Conservation (phyloP, 1,140 invertebrate species). For the Orchesella cincta region DNA sequence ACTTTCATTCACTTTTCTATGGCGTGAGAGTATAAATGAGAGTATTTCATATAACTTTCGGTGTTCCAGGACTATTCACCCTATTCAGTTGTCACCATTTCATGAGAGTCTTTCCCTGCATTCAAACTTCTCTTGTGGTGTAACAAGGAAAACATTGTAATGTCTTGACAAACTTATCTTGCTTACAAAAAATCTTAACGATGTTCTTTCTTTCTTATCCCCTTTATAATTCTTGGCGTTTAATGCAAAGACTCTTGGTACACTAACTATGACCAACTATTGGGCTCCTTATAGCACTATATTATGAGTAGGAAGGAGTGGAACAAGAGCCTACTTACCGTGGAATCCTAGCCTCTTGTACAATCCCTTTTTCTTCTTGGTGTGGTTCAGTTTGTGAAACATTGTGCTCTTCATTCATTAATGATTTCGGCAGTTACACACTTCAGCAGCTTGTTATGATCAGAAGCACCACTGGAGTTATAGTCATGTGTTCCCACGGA, state of each 20-base stretch:
- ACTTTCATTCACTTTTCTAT: not conserved
- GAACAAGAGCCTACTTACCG: slow-evolving; percentile 17
- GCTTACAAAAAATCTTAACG: not conserved
- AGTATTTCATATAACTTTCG: not conserved
- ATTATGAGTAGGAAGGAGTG: not conserved
- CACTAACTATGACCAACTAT: too few species aligned
- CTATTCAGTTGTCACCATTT: slow-evolving; percentile 13
- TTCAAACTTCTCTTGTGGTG: slow-evolving; percentile 16
- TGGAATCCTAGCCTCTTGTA: slow-evolving; percentile 2
- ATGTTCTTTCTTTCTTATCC: not conserved
- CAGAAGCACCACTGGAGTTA: slow-evolving; percentile 11
- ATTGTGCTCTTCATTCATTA: slow-evolving; percentile 21
- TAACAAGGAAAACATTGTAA: slow-evolving; percentile 11
- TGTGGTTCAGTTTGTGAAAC: not conserved
- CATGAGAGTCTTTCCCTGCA: not conserved
- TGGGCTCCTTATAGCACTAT: too few species aligned
- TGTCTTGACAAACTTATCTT: slow-evolving; percentile 12
- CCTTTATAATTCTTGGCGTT: not conserved
- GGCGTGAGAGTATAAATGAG: not conserved
- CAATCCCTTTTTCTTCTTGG: not conserved
- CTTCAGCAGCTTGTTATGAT: slow-evolving; percentile 24
- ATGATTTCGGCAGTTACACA: slow-evolving; percentile 24
- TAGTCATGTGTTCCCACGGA: not conserved
- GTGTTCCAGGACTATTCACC: not conserved
- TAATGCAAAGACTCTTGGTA: not conserved